Conservation (phyloP, 2,113 vertebrate species). For the Physeter macrocephalus region DNA sequence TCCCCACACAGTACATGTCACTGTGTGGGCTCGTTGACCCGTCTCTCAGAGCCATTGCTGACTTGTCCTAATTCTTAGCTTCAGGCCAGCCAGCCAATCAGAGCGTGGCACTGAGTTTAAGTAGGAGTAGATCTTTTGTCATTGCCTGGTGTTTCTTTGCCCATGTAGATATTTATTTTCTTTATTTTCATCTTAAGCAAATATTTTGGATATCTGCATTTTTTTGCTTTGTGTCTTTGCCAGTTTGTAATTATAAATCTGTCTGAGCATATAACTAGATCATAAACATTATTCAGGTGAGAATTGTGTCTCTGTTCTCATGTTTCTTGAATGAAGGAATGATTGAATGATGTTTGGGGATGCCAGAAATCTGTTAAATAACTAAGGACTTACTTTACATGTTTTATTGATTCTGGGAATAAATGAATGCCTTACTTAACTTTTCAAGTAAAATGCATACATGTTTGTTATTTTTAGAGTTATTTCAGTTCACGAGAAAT, state of each 20-base stretch:
- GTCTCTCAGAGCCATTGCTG: neutral
- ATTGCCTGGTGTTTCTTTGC: neutral
- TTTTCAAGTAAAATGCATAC: conserved; percentile 24
- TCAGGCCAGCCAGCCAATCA: neutral
- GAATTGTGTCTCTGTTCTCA: neutral
- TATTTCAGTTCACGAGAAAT: conserved; percentile 74
- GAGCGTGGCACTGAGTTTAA: neutral
- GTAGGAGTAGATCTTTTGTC: neutral
- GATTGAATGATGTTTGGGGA: neutral
- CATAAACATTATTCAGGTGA: neutral
- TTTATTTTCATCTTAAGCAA: neutral
- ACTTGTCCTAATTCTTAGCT: neutral
- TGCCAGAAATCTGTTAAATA: neutral
- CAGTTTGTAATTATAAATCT: neutral
- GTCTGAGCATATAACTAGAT: neutral
- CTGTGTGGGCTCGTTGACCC: neutral
- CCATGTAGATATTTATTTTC: neutral
- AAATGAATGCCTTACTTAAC: neutral
- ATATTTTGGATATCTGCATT: neutral
- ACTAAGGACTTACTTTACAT: neutral
- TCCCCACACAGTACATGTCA: too few relatives aligned
- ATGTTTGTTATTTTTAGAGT: conserved; percentile 74
- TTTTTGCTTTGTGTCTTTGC: neutral
- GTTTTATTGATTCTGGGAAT: neutral
- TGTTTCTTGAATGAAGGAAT: conserved; percentile 15